These are phyloP conservation scores for Zoanthus solanderi DNA, from an alignment of 92 coral and sea anemone species.

Conservation along the genomic window DNA sequence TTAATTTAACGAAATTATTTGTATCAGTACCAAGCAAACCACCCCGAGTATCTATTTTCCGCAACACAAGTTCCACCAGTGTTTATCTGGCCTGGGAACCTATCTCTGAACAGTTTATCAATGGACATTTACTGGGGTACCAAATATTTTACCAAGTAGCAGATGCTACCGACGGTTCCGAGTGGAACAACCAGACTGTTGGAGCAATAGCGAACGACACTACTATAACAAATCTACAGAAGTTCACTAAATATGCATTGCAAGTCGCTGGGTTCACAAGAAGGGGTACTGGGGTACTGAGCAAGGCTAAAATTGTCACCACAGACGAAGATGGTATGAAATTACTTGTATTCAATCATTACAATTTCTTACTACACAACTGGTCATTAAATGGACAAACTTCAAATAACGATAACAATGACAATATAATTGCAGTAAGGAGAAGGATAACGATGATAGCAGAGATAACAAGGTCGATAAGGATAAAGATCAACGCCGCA, in stretches of 20 bases:
- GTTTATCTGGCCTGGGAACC: conserved; percentile 49
- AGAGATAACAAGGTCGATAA: background rate
- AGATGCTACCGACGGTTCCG: conserved; percentile 35
- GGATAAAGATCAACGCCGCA: background rate
- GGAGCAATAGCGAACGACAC: conserved; percentile 49
- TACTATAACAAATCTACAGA: conserved; percentile 55
- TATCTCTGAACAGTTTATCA: conserved; percentile 37
- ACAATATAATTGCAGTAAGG: background rate
- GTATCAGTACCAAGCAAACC: conserved; percentile 69
- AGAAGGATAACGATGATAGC: background rate
- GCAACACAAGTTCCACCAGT: conserved; percentile 59
- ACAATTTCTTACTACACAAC: background rate
- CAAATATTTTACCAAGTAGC: conserved; percentile 40
- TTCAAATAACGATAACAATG: too few species aligned
- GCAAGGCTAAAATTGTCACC: conserved; percentile 58
- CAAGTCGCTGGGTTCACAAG: conserved; percentile 84
- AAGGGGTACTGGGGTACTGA: conserved; percentile 70
- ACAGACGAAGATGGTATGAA: conserved; percentile 90
- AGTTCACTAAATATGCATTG: conserved; percentile 72
- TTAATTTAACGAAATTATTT: background rate
- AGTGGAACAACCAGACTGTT: conserved; percentile 53
- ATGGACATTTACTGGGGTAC: conserved; percentile 56
- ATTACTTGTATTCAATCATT: background rate
- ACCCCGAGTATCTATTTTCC: conserved; percentile 43
- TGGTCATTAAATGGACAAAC: background rate